A percentile compares a stretch with the other conserved stretches of the same genome.
Evolutionary conservation across 1,140 invertebrate genomes (phyloP).

Genomic region (Temnothorax nylanderi): DNA sequence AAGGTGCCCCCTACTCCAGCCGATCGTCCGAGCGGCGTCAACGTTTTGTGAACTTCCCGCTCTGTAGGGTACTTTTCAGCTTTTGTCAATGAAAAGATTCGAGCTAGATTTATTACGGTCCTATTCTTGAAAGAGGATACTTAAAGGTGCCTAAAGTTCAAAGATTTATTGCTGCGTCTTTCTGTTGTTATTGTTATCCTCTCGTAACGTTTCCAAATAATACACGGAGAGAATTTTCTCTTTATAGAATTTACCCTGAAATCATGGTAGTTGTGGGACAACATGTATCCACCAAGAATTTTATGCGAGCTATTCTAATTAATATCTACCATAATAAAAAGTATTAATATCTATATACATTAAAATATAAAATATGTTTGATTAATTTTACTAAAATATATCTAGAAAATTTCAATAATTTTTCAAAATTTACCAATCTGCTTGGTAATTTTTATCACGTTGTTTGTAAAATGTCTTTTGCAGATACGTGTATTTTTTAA

Average conservation of each 20-base stretch:
- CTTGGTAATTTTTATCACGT: no score
- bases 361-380: background rate
- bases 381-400: no score
- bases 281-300: no score
- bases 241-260: no score
- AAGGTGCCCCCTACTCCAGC: slow-evolving; percentile 74
- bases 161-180: background rate
- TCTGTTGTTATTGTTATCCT: background rate
- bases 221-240: no score
- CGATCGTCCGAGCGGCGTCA: background rate
- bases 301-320: no score
- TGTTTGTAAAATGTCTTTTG: background rate
- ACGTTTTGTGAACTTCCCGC: slow-evolving; percentile 33
- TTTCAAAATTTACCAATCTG: no score
- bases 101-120: background rate
- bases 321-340: no score
- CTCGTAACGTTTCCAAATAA: background rate
- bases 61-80: background rate
- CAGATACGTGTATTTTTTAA: background rate
- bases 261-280: no score
- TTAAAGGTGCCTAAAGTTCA: background rate
- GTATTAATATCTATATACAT: no score
- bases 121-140: background rate
- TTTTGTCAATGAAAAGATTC: background rate
- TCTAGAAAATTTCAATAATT: no score